phyloP scores from a whole-genome alignment of 2,113 vertebrate genomes.

The Eclectus roratus region DNA sequence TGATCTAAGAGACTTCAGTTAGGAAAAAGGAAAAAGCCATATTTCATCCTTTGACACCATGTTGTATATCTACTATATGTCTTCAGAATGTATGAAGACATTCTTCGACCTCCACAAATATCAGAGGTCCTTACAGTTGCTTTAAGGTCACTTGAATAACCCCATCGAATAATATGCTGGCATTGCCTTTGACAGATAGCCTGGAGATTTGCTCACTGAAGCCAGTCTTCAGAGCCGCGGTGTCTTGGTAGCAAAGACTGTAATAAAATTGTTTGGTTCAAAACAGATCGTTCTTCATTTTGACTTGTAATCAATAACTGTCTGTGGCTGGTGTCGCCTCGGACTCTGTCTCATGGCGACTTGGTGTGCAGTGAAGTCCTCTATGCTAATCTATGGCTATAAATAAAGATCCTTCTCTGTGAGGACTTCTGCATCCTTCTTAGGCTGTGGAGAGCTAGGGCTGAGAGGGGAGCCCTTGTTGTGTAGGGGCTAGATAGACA shows the following conservation, averaged over 20 bases:
- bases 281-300: slow-evolving; percentile 54
- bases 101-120: slow-evolving; percentile 51
- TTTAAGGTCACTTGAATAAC: slow-evolving; percentile 47
- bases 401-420: slow-evolving; percentile 13
- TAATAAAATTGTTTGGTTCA: slow-evolving; percentile 60
- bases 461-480: neutral
- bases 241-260: slow-evolving; percentile 22
- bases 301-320: slow-evolving; percentile 58
- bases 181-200: slow-evolving; percentile 45
- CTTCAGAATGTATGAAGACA: slow-evolving; percentile 37
- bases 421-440: neutral
- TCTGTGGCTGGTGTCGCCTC: neutral
- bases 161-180: neutral
- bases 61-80: neutral
- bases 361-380: neutral
- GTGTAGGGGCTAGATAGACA: neutral
- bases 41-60: neutral
- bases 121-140: slow-evolving; percentile 23
- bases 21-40: neutral
- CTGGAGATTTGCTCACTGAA: slow-evolving; percentile 40
- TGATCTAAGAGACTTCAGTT: neutral
- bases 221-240: slow-evolving; percentile 12
- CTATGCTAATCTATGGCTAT: slow-evolving; percentile 29
- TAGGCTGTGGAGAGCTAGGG: neutral
- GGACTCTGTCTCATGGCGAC: neutral